phyloP scores from a whole-genome alignment of 2,797 vertebrate species.

The Schizothorax lantsangensis region DNA sequence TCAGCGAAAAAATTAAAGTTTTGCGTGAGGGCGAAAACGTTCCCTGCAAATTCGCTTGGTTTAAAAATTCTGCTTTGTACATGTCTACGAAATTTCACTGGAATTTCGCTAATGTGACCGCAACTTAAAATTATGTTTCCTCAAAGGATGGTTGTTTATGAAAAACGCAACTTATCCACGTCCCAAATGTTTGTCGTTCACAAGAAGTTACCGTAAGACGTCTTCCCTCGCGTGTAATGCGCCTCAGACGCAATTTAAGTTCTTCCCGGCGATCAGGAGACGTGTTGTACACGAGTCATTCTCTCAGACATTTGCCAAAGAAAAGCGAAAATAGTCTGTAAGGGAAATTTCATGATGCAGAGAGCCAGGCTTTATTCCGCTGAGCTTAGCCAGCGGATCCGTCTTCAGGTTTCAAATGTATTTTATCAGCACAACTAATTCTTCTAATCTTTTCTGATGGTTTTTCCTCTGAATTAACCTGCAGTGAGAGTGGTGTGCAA shows the following conservation, averaged over 20 bases:
- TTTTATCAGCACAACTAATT: constrained; percentile 90
- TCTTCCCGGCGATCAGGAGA: constrained; percentile 58
- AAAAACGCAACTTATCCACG: background rate
- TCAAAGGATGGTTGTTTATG: background rate
- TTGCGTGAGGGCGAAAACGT: background rate
- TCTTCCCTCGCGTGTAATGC: constrained; percentile 69
- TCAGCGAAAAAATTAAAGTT: background rate
- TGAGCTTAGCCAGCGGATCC: constrained; percentile 84
- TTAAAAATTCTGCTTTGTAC: background rate
- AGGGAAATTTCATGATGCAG: constrained; percentile 67
- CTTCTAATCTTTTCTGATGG: constrained; percentile 75
- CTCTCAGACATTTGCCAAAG: constrained; percentile 84
- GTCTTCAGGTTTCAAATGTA: constrained; percentile 91
- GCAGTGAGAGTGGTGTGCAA: constrained; percentile 74
- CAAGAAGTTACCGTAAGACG: constrained; percentile 54
- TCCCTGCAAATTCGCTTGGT: background rate
- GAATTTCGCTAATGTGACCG: background rate
- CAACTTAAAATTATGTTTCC: background rate
- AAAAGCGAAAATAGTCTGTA: constrained; percentile 75
- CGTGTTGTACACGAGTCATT: constrained; percentile 68
- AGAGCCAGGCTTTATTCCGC: constrained; percentile 77
- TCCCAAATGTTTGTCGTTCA: constrained; percentile 34
- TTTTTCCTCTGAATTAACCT: constrained; percentile 66
- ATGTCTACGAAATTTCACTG: background rate
- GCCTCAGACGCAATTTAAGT: constrained; percentile 42